phyloP scores from a whole-genome alignment of 1,140 invertebrate species.

The Caenorhabditis elegans region WBcel235 BX284606.5:16388001-16388500 shows the following conservation, averaged over 20 bases:
- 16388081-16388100: not conserved
- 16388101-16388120: not conserved
- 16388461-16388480: too few relatives aligned
- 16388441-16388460: too few relatives aligned
- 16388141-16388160: constrained; percentile 26
- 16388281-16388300: too few relatives aligned
- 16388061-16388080: not conserved
- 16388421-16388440: too few relatives aligned
- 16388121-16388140: not conserved
- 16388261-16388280: not conserved
- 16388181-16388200: not conserved
- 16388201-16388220: not conserved
- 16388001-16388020: not conserved
- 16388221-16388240: not conserved
- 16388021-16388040: not conserved
- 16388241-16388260: not conserved
- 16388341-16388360: constrained; percentile 64
- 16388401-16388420: not conserved
- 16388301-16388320: constrained; percentile 57
- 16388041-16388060: constrained; percentile 11
- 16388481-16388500: not conserved
- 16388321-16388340: constrained; percentile 62
- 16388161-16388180: constrained; percentile 10
- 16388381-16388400: constrained; percentile 66
- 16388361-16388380: constrained; percentile 59